Percentiles rank a stretch among this genome's conserved stretches.
Evolutionary conservation across 2,797 vertebrate species (phyloP).

Genomic region (Columba guinea): DNA sequence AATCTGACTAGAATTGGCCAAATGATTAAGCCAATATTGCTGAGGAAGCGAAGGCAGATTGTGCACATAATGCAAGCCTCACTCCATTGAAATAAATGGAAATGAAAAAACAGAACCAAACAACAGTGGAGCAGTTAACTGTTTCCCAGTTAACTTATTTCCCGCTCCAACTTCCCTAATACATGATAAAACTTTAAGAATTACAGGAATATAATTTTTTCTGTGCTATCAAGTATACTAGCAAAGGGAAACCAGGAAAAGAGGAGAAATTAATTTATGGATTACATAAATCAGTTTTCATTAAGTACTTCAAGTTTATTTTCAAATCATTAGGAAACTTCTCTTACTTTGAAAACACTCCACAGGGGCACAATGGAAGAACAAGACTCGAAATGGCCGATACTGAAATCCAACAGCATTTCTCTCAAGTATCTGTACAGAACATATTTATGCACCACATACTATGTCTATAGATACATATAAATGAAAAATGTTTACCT

Average conservation of each 20-base stretch:
- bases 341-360: background rate
- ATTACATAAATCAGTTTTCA: background rate
- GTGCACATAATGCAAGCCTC: background rate
- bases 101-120: background rate
- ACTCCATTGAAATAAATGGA: background rate
- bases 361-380: background rate
- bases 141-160: background rate
- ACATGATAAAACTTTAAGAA: background rate
- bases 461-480: background rate
- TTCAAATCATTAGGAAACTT: background rate
- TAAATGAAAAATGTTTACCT: constrained; percentile 49
- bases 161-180: background rate
- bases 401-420: background rate
- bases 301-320: background rate
- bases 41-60: background rate
- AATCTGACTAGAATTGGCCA: background rate
- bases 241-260: background rate
- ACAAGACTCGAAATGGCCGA: background rate
- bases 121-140: background rate
- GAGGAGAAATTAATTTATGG: background rate
- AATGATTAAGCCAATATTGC: background rate
- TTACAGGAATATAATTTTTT: background rate
- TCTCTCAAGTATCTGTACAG: background rate
- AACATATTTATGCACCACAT: background rate
- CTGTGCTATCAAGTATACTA: background rate